Evolutionary conservation across 2,797 vertebrate species (phyloP), one percentile per base, ranked within the genome.

Genomic region (Coluber constrictor): DNA sequence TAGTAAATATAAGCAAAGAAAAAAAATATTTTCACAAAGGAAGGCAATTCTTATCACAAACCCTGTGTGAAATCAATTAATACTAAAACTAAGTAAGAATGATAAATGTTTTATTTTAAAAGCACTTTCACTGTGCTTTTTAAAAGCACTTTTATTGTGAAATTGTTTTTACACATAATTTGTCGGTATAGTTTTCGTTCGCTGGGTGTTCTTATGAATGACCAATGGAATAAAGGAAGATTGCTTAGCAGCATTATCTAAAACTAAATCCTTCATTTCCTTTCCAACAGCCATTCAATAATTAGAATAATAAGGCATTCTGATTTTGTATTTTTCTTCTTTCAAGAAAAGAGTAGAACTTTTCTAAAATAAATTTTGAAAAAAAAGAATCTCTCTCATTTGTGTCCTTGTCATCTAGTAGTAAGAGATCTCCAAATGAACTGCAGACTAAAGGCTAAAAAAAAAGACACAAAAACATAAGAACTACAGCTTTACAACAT

Each of bases 1-100:
- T 0, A 0, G 54, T 8, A 37, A 32, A 88, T 93, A 94, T 92
- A 92, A 92, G 54, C 88, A 63, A 55, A 61, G 74, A 56, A 89
- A 89, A 27, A 0, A 27, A 0, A 51, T 51, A 18, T 43, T 90
- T 55, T 47, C 0, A 27, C 0, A 6, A 15, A 0, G 3, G 32
- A 0, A 4, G 15, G 25, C 1, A 70, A 63, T 56, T 55, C 55
- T 54, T 0, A 9, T 90, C 13, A 18, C 1, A 59, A 74, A 3
- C 1, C 20, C 43, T 51, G 27, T 57, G 51, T 32, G 43, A 57
- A 56, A 61, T 32, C 32, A 16, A 92, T 12, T 87, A 60, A 87
- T 47, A 43, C 54, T 70, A 51, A 90, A 90, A 37, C 23, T 70
- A 29, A 47, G 3, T 16, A 61, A 91, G 59, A 83, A 90, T 13